Base-by-base conservation (phyloP, 2,888 invertebrate species). In the Prionchulus punctatus region DNA sequence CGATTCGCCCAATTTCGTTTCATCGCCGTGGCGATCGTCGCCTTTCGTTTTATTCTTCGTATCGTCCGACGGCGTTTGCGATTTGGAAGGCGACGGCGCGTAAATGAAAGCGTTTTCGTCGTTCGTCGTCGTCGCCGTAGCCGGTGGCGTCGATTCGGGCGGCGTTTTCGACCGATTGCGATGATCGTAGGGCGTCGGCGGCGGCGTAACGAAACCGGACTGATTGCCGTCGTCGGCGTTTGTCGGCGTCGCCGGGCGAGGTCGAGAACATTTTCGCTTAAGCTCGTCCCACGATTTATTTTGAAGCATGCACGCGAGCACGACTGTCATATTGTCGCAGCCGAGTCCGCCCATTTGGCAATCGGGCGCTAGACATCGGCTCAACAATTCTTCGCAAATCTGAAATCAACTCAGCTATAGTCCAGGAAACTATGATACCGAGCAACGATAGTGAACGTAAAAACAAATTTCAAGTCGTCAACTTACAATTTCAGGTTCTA, bases 301-400 rank as follows among this genome's bases (percentile, higher is more conserved):
- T 27, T 64, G 62, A 18, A 65, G 56, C 21, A 68, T 57, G 51
- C 65, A 65, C 27, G 68, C 62, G 4, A 68, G 76, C 36, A 92
- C 81, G 2, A 91, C 92, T 26, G 96, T 96, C 96, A 98, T 98
- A 76, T 98, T 98, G 76, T 98, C 96, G 74, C 94, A 92, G 63
- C 96, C 96, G 47, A 94, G 80, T 1, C 94, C 94, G 48, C 88
- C 90, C 81, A 94, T 90, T 67, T 89, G 85, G 67, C 89, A 87
- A 76, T 96, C 94, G 1, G 96, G 96, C 1, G 96, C 92, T 55
- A 98, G 79, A 73, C 98, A 98, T 60, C 85, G 80, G 65, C 83
- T 86, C 82, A 98, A 87, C 59, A 98, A 76, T 63, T 88, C 86
- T 73, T 98, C 96, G 74, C 96, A 98, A 58, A 98, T 90, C 70